Evolutionary conservation across 1,140 invertebrate species (phyloP), one percentile per base, ranked within the genome.

Genomic region (Drosophila nebulosa): DNA sequence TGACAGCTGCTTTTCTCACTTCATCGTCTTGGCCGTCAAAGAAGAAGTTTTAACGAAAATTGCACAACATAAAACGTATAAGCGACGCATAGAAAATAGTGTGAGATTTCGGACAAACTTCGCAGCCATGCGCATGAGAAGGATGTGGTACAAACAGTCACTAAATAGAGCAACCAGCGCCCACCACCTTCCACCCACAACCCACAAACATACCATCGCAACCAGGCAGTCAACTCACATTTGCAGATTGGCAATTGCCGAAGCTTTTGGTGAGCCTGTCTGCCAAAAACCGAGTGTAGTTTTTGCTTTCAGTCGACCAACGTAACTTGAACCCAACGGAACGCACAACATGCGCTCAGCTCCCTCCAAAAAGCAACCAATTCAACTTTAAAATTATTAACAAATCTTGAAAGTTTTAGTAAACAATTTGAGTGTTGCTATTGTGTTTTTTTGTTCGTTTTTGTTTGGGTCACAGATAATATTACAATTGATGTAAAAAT

Each of bases 241-340:
- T 55, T 14, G 26, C 52, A 50, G 32, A 32, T 32, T 55, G 52
- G 26, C n/a, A 9, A 55, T 55, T 32, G 56, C 56, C 56, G 56
- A 36, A 35, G 56, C 56, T 36, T 58, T 58, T 39, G 21, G 35
- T 16, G 30, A 35, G 27, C 55, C 35, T 58, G 27, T 32, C 42
- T 55, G 52, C 24, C 52, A 16, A 30, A 30, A 61, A 51, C 22
- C 68, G 39, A 65, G 58, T 53, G 42, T 70, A 53, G 22, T 51
- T 68, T 61, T 35, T 42, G 42, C 18, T 50, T 67, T 77, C 62
- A 83, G 74, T 84, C 79, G 71, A 84, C 75, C 71, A 66, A 79
- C 67, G 79, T 67, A 84, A 84, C 74, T 83, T 79, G 64, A 79
- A 83, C 71, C 64, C 51, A 79, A 69, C 79, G 79, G 67, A 64